These are phyloP conservation scores for Muscicapa comitata DNA, from an alignment of 2,797 vertebrate genomes.

Conservation along the genomic window DNA sequence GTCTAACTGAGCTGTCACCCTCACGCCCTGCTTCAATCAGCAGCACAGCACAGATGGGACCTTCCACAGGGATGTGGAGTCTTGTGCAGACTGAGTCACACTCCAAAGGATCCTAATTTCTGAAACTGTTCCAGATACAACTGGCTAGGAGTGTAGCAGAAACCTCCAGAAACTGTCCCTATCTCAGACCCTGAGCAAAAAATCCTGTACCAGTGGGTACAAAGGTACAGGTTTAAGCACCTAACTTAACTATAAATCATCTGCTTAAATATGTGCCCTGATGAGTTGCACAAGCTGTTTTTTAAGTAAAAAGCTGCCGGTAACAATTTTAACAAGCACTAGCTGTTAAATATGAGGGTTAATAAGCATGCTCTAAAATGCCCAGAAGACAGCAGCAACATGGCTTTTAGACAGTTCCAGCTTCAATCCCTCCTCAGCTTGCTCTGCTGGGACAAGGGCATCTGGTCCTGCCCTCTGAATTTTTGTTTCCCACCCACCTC, in stretches of 20 bases:
- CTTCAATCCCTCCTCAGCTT: neutral
- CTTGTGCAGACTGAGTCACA: neutral
- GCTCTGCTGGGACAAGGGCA: neutral
- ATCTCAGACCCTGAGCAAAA: neutral
- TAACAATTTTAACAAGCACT: neutral
- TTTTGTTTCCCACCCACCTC: neutral
- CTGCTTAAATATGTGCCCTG: neutral
- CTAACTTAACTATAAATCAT: neutral
- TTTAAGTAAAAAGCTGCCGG: neutral
- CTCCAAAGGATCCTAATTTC: neutral
- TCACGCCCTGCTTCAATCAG: neutral
- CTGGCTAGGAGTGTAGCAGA: neutral
- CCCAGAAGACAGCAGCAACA: neutral
- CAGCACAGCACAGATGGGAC: neutral
- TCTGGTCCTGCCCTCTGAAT: neutral
- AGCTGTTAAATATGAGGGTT: neutral
- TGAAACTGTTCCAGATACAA: neutral
- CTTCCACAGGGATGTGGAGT: neutral
- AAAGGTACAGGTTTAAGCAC: neutral
- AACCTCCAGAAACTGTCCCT: neutral
- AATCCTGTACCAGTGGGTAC: neutral
- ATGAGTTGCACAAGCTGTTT: neutral
- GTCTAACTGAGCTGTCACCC: neutral
- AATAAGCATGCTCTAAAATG: neutral
- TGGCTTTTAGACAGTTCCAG: neutral